phyloP scores from a whole-genome alignment of 2,113 vertebrate species.

The Hydropotes inermis region DNA sequence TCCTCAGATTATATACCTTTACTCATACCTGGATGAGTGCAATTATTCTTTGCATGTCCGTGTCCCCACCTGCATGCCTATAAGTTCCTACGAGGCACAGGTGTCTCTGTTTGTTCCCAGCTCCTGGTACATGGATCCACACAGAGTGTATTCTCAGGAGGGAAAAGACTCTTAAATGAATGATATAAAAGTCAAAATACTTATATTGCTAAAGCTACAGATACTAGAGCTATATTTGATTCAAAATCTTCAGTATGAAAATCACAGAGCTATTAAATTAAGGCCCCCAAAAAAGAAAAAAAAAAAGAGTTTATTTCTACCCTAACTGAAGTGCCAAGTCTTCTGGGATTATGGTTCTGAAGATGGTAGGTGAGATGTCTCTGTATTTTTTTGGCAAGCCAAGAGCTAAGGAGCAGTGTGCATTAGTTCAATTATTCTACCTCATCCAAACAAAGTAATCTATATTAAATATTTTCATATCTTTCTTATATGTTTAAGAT shows the following conservation, averaged over 20 bases:
- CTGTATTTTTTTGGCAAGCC: not conserved
- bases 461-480: not conserved
- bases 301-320: not conserved
- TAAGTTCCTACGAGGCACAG: not conserved
- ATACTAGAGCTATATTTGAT: not conserved
- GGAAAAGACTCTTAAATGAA: not conserved
- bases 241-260: not conserved
- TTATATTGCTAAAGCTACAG: not conserved
- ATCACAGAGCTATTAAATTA: not conserved
- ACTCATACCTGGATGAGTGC: not conserved
- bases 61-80: not conserved
- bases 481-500: not conserved
- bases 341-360: not conserved
- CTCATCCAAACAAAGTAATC: conserved; percentile 23
- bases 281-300: not conserved
- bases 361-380: not conserved
- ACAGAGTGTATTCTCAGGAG: not conserved
- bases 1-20: not conserved
- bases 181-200: not conserved
- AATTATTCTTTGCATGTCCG: not conserved
- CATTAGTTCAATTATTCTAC: not conserved
- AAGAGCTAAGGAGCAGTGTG: not conserved
- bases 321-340: not conserved
- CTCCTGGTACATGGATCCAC: not conserved
- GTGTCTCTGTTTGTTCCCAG: not conserved